A percentile compares a stretch with the other conserved stretches of the same genome.
Conservation (phyloP, 2,113 vertebrate genomes). For the Alaudala cheleensis region DNA sequence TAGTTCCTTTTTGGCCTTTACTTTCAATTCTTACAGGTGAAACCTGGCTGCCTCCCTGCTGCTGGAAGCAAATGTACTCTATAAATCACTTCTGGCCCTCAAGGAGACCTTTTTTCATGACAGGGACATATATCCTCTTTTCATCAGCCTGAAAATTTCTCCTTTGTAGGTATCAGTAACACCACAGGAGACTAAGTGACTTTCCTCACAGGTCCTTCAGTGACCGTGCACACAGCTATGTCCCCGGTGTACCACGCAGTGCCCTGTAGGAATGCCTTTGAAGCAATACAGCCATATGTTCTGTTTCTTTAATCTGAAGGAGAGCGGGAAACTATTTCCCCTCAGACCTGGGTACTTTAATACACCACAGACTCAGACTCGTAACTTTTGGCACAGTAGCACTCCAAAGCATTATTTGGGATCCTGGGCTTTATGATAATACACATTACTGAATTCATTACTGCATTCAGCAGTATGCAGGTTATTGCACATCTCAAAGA, state of each 20-base stretch:
- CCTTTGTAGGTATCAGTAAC: conserved; percentile 53
- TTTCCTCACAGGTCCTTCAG: conserved; percentile 42
- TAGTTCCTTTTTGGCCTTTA: not conserved
- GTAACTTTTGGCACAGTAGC: conserved; percentile 43
- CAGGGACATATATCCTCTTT: conserved; percentile 53
- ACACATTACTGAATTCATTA: conserved; percentile 27
- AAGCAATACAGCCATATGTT: conserved; percentile 45
- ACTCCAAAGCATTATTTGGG: not conserved
- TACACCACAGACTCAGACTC: not conserved
- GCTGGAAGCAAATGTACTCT: conserved; percentile 33
- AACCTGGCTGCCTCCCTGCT: conserved; percentile 25
- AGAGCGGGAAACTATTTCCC: conserved; percentile 14
- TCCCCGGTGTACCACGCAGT: not conserved
- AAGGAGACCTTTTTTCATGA: conserved; percentile 42
- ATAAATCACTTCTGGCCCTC: conserved; percentile 50
- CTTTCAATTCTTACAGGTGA: conserved; percentile 31
- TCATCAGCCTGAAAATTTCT: conserved; percentile 46
- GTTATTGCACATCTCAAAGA: conserved; percentile 31
- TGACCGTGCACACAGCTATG: not conserved
- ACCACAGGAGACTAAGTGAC: conserved; percentile 53
- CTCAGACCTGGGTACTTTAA: conserved; percentile 14
- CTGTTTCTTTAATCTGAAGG: conserved; percentile 42
- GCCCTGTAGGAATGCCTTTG: conserved; percentile 58
- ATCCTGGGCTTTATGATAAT: conserved; percentile 14
- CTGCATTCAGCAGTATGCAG: not conserved